Evolutionary conservation across 1,140 invertebrate genomes (phyloP), one percentile per base, ranked within the genome.

Genomic region (Eufriesea mexicana): DNA sequence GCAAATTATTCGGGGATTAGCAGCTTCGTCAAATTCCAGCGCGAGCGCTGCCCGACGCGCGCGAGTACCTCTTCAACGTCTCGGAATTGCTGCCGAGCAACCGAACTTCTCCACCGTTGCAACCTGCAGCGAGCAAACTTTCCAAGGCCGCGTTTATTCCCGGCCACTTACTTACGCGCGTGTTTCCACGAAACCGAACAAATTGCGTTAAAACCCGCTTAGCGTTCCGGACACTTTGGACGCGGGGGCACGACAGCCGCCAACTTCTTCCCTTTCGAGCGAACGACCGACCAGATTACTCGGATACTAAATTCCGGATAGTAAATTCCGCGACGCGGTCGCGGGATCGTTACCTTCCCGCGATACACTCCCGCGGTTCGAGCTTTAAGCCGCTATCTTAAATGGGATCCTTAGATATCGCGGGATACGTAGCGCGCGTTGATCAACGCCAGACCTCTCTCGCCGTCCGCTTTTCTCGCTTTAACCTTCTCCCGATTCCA

Each of bases 161-260:
- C 18, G 12, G 23, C 23, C 16, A 12, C 14, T 47, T 23, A 35
- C 35, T 54, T 5, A 55, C 51, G 9, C 25, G 23, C 51, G 14
- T n/a, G 51, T 42, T 57, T 10, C 70, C 49, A 72, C 23, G 57
- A 72, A 72, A 55, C 54, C 70, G 70, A 55, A 72, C 70, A 72
- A 72, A 45, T 72, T 67, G 23, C 66, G 28, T 67, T 72, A 72
- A 72, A 72, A 55, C 35, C 20, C 4, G 70, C 54, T 57, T 42
- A 73, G 54, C 71, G 23, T 55, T 42, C 23, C 51, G 20, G 54
- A 57, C 14, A n/a, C 20, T 57, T 73, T 45, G 23, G n/a, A 55
- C 28, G 5, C 35, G n/a, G 18, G 20, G 18, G 20, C 20, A 18
- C 54, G 57, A 35, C 35, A n/a, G 35, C 18, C 28, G 7, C 25